A percentile compares a stretch with the other conserved stretches of the same genome.
These are phyloP conservation scores for Apoda limacodes DNA, from an alignment of 2,888 invertebrate genomes.

Conservation along the genomic window DNA sequence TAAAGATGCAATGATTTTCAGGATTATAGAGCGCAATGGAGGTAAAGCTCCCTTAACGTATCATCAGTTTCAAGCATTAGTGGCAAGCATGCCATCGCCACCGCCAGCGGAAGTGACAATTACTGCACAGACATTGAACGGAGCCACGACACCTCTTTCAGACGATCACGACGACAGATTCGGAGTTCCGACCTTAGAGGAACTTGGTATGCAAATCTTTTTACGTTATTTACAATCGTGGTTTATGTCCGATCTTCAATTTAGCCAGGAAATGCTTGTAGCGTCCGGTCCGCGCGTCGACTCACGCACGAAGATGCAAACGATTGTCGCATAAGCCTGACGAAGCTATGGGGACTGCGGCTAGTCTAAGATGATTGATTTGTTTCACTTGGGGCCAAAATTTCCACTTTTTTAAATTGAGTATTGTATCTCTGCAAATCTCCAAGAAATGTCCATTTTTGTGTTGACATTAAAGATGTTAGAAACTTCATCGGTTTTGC, in stretches of 20 bases:
- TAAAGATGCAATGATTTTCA: too few relatives aligned
- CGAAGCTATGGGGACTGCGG: too few relatives aligned
- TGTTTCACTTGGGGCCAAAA: too few relatives aligned
- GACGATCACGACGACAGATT: slow-evolving; percentile 86
- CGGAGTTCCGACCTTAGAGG: slow-evolving; percentile 87
- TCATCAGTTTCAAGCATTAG: slow-evolving; percentile 85
- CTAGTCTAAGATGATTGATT: too few relatives aligned
- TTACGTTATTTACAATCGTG: slow-evolving; percentile 1
- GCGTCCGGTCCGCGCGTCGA: too few relatives aligned
- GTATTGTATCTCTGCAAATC: too few relatives aligned
- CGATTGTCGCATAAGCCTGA: too few relatives aligned
- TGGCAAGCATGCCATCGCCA: slow-evolving; percentile 82
- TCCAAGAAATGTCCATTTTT: too few relatives aligned
- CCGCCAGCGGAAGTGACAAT: slow-evolving; percentile 72
- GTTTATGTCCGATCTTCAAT: not conserved
- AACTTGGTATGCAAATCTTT: slow-evolving; percentile 71
- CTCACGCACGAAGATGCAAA: too few relatives aligned
- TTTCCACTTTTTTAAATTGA: too few relatives aligned
- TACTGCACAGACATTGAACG: slow-evolving; percentile 62
- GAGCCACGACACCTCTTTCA: slow-evolving; percentile 75
- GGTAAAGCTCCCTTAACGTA: slow-evolving; percentile 88
- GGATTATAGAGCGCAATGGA: slow-evolving; percentile 84
- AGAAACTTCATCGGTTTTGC: too few relatives aligned
- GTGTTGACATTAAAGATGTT: too few relatives aligned
- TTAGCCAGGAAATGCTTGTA: not conserved